These are phyloP conservation scores for Mormoops blainvillei DNA, from an alignment of 2,113 vertebrate species.

Conservation along the genomic window DNA sequence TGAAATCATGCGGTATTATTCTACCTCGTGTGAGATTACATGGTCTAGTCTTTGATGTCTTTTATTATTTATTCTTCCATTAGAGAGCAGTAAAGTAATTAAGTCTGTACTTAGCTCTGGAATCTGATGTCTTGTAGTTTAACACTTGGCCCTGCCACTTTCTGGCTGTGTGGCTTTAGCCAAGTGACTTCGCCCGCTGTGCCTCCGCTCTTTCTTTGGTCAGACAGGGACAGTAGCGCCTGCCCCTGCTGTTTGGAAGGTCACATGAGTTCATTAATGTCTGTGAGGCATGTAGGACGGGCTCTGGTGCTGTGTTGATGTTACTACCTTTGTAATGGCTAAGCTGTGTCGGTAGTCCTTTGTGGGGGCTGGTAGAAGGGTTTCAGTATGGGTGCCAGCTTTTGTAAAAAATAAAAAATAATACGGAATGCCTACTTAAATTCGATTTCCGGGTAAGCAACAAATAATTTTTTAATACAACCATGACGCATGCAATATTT, in stretches of 20 bases:
- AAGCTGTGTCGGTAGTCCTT: neutral
- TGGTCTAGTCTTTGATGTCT: neutral
- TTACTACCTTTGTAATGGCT: neutral
- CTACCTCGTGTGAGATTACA: no score
- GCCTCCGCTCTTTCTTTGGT: neutral
- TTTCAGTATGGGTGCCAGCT: neutral
- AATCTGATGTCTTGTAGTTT: neutral
- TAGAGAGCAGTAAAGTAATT: neutral
- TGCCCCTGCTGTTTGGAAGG: neutral
- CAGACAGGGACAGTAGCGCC: neutral
- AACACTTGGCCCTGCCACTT: neutral
- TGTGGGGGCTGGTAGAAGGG: neutral
- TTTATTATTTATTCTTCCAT: neutral
- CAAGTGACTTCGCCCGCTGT: neutral
- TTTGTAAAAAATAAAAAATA: neutral
- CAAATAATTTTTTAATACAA: neutral
- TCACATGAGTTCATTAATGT: neutral
- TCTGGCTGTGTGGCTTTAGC: neutral
- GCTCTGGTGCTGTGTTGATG: neutral
- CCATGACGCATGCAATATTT: neutral
- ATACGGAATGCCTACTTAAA: neutral
- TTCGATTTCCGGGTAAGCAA: conserved; percentile 18
- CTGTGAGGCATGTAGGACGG: neutral
- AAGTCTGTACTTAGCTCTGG: neutral
- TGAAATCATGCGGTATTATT: neutral